Base-by-base conservation (phyloP, 2,113 vertebrate species). In the Lethenteron reissneri region DNA sequence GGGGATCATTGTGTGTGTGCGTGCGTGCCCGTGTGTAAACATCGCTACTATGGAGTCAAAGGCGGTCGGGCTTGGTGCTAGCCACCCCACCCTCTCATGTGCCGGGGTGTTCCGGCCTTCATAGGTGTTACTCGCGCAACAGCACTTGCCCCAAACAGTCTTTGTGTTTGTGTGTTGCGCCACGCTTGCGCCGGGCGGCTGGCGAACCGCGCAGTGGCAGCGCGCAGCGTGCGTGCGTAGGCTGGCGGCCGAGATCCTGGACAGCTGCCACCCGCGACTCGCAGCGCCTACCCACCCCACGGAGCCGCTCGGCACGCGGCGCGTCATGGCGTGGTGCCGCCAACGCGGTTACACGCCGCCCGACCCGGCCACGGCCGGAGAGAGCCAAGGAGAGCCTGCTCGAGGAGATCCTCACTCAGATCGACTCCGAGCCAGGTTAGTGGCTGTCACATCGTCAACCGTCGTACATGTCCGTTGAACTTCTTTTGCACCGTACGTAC, bases 391-490 rank as follows among this genome's bases (percentile, higher is more conserved):
- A 88, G 70, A 88, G 95, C 76, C 92, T 91, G 0, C 94, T 97
- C 1, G 94, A 99, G 75, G 92, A 97, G 0, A 90, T 97, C 73
- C 83, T 99, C 72, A 90, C 89, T 0, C 92, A 89, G 80, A 99
- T 99, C 3, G 94, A 99, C 81, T 96, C 77, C 1, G 94, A 99
- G 76, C 88, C 92, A 12, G 91, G 94, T 84, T 14, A 76, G 79
- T 5, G 0, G 0, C 0, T 10, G 1, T 41, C 41, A 7, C 41
- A 7, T 41, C 41, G 41, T 41, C 41, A 41, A 41, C 41, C 41
- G 41, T 41, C 6, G 41, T 41, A 5, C 41, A 5, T 41, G 41
- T 41, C 4, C 41, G 41, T 41, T 41, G 41, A 41, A 41, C 41
- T 41, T 41, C 41, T 25, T 25, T 25, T 41, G 41, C 41, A 5